Evolutionary conservation across 2,888 invertebrate genomes (phyloP).

Genomic region (Oscheius onirici): DNA sequence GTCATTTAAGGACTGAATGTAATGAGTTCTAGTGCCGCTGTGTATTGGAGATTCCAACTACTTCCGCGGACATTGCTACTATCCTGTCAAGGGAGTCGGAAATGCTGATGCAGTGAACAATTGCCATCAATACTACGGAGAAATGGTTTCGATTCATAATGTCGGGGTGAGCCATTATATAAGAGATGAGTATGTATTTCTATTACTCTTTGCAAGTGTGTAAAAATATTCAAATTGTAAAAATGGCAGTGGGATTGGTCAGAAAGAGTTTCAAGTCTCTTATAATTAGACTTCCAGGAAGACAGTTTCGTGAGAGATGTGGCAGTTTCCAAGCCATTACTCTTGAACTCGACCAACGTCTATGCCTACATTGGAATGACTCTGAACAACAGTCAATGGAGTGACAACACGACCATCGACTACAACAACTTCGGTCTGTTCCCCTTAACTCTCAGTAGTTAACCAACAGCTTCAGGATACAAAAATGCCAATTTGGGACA

Average conservation of each 20-base stretch:
- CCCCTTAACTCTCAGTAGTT: too few relatives aligned
- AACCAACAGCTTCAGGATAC: background rate
- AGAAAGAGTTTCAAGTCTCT: background rate
- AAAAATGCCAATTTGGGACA: background rate
- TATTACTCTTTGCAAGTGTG: too few relatives aligned
- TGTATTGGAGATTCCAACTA: background rate
- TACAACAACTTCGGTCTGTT: conserved; percentile 7
- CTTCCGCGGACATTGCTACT: conserved; percentile 22
- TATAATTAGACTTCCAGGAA: too few relatives aligned
- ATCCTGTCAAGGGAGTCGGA: background rate
- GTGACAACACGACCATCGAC: background rate
- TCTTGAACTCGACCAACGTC: background rate
- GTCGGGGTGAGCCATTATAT: conserved; percentile 3
- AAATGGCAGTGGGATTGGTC: background rate
- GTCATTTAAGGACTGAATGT: too few relatives aligned
- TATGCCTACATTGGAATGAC: background rate
- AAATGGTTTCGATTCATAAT: conserved; percentile 2
- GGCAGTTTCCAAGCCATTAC: background rate
- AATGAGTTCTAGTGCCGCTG: too few relatives aligned
- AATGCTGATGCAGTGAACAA: background rate
- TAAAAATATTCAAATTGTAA: too few relatives aligned
- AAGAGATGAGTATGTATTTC: too few relatives aligned
- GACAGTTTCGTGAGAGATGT: conserved; percentile 5
- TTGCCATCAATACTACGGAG: background rate
- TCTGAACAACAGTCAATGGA: background rate